These are phyloP conservation scores for Dromas ardeola DNA, from an alignment of 2,113 vertebrate genomes.

Conservation along the genomic window DNA sequence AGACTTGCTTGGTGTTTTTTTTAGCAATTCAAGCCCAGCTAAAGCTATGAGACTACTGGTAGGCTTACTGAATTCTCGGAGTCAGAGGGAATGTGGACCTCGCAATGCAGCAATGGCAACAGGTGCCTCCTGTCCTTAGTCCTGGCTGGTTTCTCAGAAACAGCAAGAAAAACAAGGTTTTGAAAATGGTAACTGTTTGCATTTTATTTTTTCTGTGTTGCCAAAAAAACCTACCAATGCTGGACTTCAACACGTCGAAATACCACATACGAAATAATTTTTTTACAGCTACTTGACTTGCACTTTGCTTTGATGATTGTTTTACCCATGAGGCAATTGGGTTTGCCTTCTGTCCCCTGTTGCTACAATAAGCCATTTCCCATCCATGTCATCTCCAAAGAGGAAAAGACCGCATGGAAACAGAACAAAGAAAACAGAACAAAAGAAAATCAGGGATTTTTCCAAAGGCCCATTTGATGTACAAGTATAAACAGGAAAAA, in stretches of 20 bases:
- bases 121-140: background rate
- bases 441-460: constrained; percentile 65
- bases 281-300: background rate
- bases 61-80: background rate
- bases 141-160: background rate
- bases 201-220: background rate
- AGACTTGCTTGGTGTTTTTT: background rate
- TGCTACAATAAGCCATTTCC: constrained; percentile 58
- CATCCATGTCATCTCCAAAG: constrained; percentile 61
- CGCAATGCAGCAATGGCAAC: background rate
- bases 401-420: constrained; percentile 61
- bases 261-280: background rate
- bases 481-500: constrained; percentile 70
- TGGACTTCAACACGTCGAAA: fast-evolving
- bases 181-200: background rate
- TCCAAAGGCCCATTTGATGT: constrained; percentile 66
- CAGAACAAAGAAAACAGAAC: constrained; percentile 70
- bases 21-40: background rate
- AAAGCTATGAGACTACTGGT: background rate
- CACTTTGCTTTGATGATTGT: constrained; percentile 11
- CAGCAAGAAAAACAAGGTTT: background rate
- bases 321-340: constrained; percentile 2
- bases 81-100: background rate
- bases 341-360: constrained; percentile 34
- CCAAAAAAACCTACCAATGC: background rate